phyloP scores from a whole-genome alignment of 2,888 invertebrate species.

The Microchrysa polita region DNA sequence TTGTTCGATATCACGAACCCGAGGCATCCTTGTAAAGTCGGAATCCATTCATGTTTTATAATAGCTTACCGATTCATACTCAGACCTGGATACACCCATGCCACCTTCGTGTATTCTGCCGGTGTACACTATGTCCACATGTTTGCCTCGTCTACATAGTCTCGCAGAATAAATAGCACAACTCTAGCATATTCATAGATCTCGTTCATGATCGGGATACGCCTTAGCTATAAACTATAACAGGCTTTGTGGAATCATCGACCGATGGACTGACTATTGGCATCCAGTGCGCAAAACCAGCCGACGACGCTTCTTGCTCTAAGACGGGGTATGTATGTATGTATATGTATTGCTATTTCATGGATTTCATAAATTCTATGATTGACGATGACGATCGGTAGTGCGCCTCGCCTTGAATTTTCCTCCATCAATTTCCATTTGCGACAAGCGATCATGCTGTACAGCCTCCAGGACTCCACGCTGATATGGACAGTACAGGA shows the following conservation, averaged over 20 bases:
- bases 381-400: conserved; percentile 34
- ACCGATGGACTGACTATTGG: not conserved
- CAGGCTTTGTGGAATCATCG: not conserved
- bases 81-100: not conserved
- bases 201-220: conserved; percentile 32
- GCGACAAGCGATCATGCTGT: conserved; percentile 36
- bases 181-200: not conserved
- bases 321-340: too few relatives aligned
- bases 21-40: too few relatives aligned
- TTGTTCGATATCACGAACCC: not conserved
- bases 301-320: not conserved
- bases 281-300: conserved; percentile 1
- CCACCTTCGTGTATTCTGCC: not conserved
- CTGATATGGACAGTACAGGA: conserved; percentile 9
- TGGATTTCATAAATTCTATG: conserved; percentile 24
- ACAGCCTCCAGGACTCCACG: conserved; percentile 31
- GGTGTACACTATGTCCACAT: too few relatives aligned
- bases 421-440: conserved; percentile 36
- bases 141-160: too few relatives aligned
- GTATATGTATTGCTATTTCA: not conserved
- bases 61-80: too few relatives aligned
- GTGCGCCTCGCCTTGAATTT: conserved; percentile 25
- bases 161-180: not conserved
- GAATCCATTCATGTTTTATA: too few relatives aligned
- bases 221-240: conserved; percentile 27